A percentile compares a stretch with the other conserved stretches of the same genome.
These are phyloP conservation scores for Hydrozoanthus gracilis DNA, from an alignment of 92 coral and sea anemone genomes.

Conservation along the genomic window DNA sequence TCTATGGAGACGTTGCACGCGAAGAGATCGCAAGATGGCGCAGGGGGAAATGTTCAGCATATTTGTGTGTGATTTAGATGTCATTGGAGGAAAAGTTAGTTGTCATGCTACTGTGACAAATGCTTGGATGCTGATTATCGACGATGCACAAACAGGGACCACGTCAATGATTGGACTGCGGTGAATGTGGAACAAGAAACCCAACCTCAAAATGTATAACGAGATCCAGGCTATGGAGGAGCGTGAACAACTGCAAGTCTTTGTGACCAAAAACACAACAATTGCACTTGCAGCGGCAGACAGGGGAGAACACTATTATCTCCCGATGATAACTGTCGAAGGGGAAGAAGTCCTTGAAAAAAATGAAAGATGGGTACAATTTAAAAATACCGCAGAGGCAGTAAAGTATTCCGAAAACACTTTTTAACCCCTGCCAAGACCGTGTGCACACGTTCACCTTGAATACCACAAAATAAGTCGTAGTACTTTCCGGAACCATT, in stretches of 20 bases:
- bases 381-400: not conserved
- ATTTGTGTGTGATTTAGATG: too few relatives aligned
- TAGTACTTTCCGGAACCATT: too few relatives aligned
- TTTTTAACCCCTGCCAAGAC: too few relatives aligned
- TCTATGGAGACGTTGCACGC: conserved; percentile 46
- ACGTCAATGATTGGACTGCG: conserved; percentile 10
- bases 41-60: not conserved
- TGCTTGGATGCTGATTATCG: too few relatives aligned
- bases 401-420: not conserved
- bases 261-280: conserved; percentile 35
- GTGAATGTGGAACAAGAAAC: not conserved
- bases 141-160: not conserved
- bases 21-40: conserved; percentile 18
- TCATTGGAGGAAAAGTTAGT: not conserved
- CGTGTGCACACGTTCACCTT: too few relatives aligned
- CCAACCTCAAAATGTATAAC: conserved; percentile 16
- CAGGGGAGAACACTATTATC: conserved; percentile 52
- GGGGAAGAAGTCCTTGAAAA: conserved; percentile 15
- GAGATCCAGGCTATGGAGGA: conserved; percentile 18
- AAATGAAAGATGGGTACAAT: conserved; percentile 9
- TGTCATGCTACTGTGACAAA: not conserved
- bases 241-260: conserved; percentile 30
- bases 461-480: too few relatives aligned
- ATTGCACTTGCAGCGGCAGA: conserved; percentile 57
- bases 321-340: conserved; percentile 25